phyloP scores from a whole-genome alignment of 2,888 invertebrate genomes.

The Perdita meconis region DNA sequence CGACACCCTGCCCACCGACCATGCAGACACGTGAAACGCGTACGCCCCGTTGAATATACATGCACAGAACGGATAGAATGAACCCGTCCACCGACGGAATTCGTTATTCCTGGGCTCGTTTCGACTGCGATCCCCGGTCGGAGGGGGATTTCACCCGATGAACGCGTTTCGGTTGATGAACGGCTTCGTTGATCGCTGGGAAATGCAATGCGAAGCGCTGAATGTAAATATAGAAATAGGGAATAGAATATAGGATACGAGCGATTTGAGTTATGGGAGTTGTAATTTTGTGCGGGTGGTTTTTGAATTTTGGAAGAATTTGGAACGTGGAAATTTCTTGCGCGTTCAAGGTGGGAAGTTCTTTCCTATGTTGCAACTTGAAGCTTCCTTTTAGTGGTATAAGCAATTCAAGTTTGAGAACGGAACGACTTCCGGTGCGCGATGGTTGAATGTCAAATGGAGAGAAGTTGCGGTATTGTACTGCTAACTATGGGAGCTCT shows the following conservation, averaged over 20 bases:
- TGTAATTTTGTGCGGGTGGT: too few species aligned
- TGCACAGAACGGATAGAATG: slow-evolving; percentile 19
- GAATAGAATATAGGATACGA: neutral
- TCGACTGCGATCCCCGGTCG: neutral
- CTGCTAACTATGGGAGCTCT: too few species aligned
- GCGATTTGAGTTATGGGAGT: too few species aligned
- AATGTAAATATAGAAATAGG: neutral
- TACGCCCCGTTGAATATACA: slow-evolving; percentile 6
- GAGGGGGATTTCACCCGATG: neutral
- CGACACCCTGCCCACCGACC: slow-evolving; percentile 55
- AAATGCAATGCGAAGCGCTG: neutral
- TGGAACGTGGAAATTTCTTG: too few species aligned
- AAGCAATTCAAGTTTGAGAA: too few species aligned
- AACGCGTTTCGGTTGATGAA: neutral
- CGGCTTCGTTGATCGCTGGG: neutral
- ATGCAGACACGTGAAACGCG: slow-evolving; percentile 47
- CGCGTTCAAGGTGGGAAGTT: too few species aligned
- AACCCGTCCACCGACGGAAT: slow-evolving; percentile 3
- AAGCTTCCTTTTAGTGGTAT: too few species aligned
- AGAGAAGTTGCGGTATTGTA: too few species aligned
- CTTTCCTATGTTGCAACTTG: too few species aligned
- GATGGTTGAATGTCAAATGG: too few species aligned
- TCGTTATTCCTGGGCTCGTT: neutral
- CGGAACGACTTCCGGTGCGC: too few species aligned
- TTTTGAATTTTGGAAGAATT: too few species aligned